Conservation (phyloP, 2,797 vertebrate species). For the Halcyon chelicuti region DNA sequence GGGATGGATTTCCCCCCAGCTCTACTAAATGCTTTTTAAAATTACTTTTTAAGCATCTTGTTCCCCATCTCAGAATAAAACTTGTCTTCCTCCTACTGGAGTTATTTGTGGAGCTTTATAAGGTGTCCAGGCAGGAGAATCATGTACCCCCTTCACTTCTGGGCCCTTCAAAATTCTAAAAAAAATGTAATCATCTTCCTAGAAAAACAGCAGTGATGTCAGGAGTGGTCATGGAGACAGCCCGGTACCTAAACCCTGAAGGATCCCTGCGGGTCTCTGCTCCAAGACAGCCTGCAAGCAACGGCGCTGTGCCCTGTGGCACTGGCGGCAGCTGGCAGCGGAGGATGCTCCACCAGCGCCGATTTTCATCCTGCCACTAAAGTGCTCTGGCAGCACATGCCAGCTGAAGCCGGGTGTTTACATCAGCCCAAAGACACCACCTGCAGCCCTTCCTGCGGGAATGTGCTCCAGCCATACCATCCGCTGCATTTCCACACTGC, state of each 20-base stretch:
- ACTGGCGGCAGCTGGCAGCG: neutral
- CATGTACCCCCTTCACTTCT: neutral
- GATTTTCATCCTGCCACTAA: accelerated
- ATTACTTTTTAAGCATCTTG: neutral
- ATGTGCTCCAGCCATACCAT: accelerated
- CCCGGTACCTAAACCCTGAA: neutral
- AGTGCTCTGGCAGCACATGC: neutral
- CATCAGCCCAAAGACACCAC: neutral
- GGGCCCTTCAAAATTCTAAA: neutral
- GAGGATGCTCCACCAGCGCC: neutral
- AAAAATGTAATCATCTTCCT: neutral
- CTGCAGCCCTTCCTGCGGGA: neutral
- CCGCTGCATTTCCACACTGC: accelerated
- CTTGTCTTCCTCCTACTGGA: neutral
- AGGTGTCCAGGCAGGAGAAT: neutral
- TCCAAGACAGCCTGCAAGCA: neutral
- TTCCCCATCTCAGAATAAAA: neutral
- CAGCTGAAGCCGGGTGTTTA: neutral
- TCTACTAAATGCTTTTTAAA: neutral
- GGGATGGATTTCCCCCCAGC: neutral
- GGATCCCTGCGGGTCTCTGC: neutral
- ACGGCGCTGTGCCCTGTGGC: neutral
- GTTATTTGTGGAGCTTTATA: neutral
- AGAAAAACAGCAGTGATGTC: neutral
- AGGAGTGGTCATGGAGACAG: neutral